Conservation (phyloP, 1,140 invertebrate species). For the Notospermus geniculatus region DNA sequence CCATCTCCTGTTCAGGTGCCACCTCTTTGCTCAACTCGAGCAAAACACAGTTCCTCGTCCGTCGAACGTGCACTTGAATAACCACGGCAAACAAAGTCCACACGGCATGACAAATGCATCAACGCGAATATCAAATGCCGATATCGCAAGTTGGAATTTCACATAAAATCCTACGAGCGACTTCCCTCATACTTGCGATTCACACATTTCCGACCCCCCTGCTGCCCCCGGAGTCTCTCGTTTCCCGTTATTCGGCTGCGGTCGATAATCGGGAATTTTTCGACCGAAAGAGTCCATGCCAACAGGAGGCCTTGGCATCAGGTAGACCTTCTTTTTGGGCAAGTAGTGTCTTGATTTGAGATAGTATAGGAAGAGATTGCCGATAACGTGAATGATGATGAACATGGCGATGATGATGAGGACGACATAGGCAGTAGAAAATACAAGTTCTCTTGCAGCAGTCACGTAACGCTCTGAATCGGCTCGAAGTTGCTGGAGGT, state of each 20-base stretch:
- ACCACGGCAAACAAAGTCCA: no score
- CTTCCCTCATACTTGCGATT: constrained; percentile 6
- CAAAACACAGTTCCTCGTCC: no score
- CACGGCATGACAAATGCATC: no score
- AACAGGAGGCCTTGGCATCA: not conserved
- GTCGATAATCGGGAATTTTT: constrained; percentile 2
- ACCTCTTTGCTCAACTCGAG: no score
- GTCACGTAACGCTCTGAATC: constrained; percentile 9
- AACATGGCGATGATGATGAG: constrained; percentile 2
- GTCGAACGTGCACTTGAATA: no score
- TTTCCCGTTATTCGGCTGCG: not conserved
- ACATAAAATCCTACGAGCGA: no score
- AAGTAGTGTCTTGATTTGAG: constrained; percentile 13
- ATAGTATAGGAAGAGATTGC: constrained; percentile 13
- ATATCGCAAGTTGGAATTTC: no score
- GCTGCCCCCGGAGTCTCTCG: not conserved
- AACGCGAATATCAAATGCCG: no score
- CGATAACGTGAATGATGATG: constrained; percentile 12
- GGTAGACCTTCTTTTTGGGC: not conserved
- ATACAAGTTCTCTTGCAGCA: constrained; percentile 10
- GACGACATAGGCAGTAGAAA: constrained; percentile 12
- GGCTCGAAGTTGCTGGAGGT: constrained; percentile 2
- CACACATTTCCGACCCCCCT: not conserved
- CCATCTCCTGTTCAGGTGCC: no score
- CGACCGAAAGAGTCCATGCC: constrained; percentile 6